Conservation (phyloP, 1,140 invertebrate genomes). For the Apis mellifera region DNA sequence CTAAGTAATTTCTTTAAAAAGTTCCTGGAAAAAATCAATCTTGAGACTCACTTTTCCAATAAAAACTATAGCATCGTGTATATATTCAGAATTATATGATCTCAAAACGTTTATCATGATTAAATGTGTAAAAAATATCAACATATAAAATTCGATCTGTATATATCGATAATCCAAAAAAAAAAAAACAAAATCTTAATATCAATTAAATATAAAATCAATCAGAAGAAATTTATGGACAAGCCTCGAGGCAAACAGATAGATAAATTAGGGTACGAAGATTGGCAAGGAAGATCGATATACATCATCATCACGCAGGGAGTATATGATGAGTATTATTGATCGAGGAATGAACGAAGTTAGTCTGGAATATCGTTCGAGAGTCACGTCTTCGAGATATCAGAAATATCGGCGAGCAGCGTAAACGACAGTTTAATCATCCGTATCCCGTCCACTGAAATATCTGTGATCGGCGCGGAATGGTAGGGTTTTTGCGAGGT, state of each 20-base stretch:
- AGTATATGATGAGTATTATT: neutral
- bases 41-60: too few relatives aligned
- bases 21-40: too few relatives aligned
- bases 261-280: neutral
- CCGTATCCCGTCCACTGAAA: conserved; percentile 37
- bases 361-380: conserved; percentile 1
- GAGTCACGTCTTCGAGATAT: conserved; percentile 27
- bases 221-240: too few relatives aligned
- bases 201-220: neutral
- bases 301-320: neutral
- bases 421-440: conserved; percentile 63
- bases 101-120: too few relatives aligned
- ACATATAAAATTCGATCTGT: too few relatives aligned
- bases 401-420: conserved; percentile 43
- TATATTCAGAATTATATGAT: too few relatives aligned
- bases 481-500: conserved; percentile 58
- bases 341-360: conserved; percentile 29
- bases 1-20: too few relatives aligned
- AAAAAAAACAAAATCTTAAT: too few relatives aligned
- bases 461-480: conserved; percentile 33
- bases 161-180: too few relatives aligned
- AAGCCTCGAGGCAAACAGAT: neutral
- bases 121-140: too few relatives aligned
- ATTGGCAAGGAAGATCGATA: neutral
- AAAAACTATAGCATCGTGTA: too few relatives aligned